Conservation (phyloP, 2,797 vertebrate genomes). For the Nyctibius grandis region DNA sequence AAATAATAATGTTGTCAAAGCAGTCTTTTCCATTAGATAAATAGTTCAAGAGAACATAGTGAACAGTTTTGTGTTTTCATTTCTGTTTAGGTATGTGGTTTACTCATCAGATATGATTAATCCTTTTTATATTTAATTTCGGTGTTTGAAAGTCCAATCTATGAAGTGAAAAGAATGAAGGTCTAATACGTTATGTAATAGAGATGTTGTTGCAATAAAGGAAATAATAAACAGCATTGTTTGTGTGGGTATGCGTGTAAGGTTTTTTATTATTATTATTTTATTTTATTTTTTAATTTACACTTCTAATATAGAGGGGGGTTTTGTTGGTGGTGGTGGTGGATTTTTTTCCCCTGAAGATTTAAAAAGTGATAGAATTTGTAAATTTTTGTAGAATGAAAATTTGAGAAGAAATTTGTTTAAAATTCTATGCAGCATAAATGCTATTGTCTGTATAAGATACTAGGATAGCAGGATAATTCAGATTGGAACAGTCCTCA, state of each 20-base stretch:
- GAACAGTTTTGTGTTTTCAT: background rate
- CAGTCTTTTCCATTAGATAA: background rate
- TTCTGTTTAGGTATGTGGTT: background rate
- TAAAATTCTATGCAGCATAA: background rate
- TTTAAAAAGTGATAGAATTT: background rate
- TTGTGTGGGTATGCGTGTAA: background rate
- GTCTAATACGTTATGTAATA: background rate
- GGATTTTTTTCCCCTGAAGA: accelerated
- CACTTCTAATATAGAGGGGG: accelerated
- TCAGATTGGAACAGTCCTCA: background rate
- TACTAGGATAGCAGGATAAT: background rate
- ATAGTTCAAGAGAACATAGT: background rate
- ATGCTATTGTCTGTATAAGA: background rate
- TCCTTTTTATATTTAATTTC: background rate
- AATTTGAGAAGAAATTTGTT: background rate
- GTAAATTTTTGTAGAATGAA: background rate
- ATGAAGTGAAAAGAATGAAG: background rate
- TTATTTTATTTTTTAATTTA: background rate
- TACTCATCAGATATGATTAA: background rate
- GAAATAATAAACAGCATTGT: background rate
- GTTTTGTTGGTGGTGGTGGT: background rate
- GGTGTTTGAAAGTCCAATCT: background rate
- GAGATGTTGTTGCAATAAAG: background rate
- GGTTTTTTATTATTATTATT: background rate
- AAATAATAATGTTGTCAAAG: accelerated